Percentiles rank a stretch among this genome's conserved stretches.
These are phyloP conservation scores for Danio kyathit DNA, from an alignment of 2,797 vertebrate species.

Conservation along the genomic window DNA sequence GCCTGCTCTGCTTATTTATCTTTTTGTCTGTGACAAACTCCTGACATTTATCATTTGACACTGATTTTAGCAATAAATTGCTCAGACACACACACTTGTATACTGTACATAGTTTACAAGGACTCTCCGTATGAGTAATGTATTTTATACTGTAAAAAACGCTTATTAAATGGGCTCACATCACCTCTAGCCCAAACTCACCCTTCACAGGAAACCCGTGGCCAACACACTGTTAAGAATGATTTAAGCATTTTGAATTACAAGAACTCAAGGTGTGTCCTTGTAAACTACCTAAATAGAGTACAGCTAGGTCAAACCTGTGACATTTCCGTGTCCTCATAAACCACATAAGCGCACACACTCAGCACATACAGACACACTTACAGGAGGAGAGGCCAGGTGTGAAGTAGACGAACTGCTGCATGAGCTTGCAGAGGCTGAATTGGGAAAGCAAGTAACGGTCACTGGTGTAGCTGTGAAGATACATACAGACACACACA, in stretches of 20 bases:
- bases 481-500: background rate
- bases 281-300: too few relatives aligned
- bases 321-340: too few relatives aligned
- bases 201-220: too few relatives aligned
- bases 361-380: slow-evolving; percentile 59
- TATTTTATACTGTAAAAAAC: too few relatives aligned
- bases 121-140: too few relatives aligned
- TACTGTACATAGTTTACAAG: too few relatives aligned
- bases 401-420: slow-evolving; percentile 98
- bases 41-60: background rate
- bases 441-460: slow-evolving; percentile 94
- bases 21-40: background rate
- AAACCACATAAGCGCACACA: background rate
- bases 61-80: background rate
- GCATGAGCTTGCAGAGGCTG: slow-evolving; percentile 94
- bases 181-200: too few relatives aligned
- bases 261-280: too few relatives aligned
- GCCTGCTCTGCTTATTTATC: slow-evolving; percentile 21
- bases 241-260: too few relatives aligned
- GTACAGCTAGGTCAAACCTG: too few relatives aligned
- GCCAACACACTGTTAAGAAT: too few relatives aligned
- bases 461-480: slow-evolving; percentile 85
- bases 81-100: background rate
- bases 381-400: slow-evolving; percentile 94
- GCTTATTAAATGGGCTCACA: too few relatives aligned